Percentiles rank a stretch among this genome's conserved stretches.
Evolutionary conservation across 2,113 vertebrate species (phyloP).

Genomic region (Oxyruncus cristatus): DNA sequence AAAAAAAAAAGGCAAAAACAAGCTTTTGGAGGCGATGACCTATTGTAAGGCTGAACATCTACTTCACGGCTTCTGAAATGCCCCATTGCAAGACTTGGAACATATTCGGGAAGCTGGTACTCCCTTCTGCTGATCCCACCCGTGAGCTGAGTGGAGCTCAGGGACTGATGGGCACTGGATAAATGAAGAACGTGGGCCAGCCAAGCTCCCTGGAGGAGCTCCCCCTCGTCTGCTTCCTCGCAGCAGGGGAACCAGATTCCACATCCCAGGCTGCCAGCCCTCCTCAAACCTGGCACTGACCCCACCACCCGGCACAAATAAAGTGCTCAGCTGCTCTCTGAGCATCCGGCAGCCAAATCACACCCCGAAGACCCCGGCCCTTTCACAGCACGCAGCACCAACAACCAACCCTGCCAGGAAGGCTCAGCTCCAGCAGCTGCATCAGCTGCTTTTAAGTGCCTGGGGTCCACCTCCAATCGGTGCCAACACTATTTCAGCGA

Average conservation of each 20-base stretch:
- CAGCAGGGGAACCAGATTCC: fast-evolving
- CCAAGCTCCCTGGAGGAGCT: not conserved
- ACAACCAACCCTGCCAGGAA: not conserved
- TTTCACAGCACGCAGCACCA: not conserved
- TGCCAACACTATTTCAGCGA: not conserved
- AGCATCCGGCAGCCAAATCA: not conserved
- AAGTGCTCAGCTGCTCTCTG: not conserved
- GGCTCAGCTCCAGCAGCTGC: not conserved
- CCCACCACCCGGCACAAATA: fast-evolving
- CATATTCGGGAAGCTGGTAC: not conserved
- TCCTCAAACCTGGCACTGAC: not conserved
- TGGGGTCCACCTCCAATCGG: not conserved
- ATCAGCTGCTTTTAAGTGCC: not conserved
- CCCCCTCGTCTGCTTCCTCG: not conserved
- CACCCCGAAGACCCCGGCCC: not conserved
- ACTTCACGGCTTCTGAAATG: not conserved
- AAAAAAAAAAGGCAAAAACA: not conserved
- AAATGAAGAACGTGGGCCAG: not conserved
- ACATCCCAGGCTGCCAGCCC: not conserved
- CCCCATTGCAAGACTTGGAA: not conserved
- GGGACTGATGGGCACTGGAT: not conserved
- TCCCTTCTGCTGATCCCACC: not conserved
- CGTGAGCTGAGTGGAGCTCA: not conserved
- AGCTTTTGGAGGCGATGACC: not conserved
- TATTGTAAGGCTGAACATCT: not conserved